phyloP scores from a whole-genome alignment of 2,113 vertebrate genomes.

The Triplophysa siluroides region DNA sequence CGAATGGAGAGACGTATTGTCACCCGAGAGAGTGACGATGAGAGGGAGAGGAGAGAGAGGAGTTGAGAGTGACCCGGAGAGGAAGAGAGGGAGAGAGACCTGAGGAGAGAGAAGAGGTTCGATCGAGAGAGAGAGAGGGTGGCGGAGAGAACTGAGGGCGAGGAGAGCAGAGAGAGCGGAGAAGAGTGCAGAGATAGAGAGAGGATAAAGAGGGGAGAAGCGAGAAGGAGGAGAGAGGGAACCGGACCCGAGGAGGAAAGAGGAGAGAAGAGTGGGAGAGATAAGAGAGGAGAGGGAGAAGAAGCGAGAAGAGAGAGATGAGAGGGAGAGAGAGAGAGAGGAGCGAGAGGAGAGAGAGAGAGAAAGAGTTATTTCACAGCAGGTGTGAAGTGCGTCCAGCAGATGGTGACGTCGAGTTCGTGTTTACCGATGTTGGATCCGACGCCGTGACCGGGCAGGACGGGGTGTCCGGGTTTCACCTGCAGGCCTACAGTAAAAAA shows the following conservation, averaged over 20 bases:
- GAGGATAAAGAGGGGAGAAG: neutral
- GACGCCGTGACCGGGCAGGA: slow-evolving; percentile 57
- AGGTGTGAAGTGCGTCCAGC: no score
- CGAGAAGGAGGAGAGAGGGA: no score
- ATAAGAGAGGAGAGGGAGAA: no score
- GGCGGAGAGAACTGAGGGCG: neutral
- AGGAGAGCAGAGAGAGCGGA: neutral
- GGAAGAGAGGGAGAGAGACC: slow-evolving; percentile 11
- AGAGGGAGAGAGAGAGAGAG: neutral
- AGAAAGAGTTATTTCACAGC: neutral
- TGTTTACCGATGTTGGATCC: slow-evolving; percentile 47
- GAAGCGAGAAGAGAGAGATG: neutral
- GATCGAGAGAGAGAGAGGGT: neutral
- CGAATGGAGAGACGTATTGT: no score
- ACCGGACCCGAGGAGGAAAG: no score
- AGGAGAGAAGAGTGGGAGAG: neutral
- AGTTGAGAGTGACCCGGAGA: no score
- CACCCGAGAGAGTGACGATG: no score
- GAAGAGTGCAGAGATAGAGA: neutral
- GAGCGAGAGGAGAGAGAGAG: slow-evolving; percentile 1
- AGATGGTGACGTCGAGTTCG: neutral
- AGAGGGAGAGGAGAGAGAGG: no score
- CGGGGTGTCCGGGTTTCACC: slow-evolving; percentile 46
- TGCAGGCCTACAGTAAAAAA: slow-evolving; percentile 46
- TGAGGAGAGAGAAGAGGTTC: no score